These are phyloP conservation scores for Anas bahamensis DNA, from an alignment of 2,797 vertebrate species.

Conservation along the genomic window DNA sequence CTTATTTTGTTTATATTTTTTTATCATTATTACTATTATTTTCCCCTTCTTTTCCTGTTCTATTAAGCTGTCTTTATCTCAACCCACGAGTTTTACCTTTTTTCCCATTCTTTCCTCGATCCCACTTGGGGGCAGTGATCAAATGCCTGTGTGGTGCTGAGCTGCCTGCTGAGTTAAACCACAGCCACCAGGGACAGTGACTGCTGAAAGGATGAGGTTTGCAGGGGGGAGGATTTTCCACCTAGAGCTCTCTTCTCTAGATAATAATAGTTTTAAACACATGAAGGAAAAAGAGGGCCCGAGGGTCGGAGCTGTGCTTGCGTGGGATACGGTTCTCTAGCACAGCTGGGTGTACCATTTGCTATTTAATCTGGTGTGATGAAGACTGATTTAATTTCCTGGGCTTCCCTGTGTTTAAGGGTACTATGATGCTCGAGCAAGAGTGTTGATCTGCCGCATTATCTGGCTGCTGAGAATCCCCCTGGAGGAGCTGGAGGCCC, in stretches of 20 bases:
- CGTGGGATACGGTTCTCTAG: background rate
- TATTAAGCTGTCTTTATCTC: too few species aligned
- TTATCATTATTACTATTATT: too few species aligned
- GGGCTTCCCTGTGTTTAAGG: conserved; percentile 78
- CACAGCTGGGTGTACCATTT: background rate
- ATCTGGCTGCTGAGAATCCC: conserved; percentile 85
- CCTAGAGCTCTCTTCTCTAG: background rate
- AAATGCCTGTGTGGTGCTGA: too few species aligned
- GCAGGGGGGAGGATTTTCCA: background rate
- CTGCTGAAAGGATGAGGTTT: background rate
- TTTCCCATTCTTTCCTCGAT: too few species aligned
- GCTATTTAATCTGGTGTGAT: background rate
- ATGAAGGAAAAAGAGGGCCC: background rate
- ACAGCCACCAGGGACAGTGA: background rate
- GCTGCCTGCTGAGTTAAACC: too few species aligned
- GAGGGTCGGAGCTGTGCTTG: background rate
- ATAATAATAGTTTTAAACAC: background rate
- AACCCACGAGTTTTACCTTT: too few species aligned
- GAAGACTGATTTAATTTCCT: background rate
- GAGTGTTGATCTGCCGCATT: conserved; percentile 89
- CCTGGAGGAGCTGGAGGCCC: conserved; percentile 85
- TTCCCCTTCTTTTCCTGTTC: too few species aligned
- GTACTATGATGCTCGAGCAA: conserved; percentile 89
- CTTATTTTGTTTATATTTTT: too few species aligned
- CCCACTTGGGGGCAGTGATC: too few species aligned